Conservation (phyloP, 1,140 invertebrate species). For the Steinernema feltiae region DNA sequence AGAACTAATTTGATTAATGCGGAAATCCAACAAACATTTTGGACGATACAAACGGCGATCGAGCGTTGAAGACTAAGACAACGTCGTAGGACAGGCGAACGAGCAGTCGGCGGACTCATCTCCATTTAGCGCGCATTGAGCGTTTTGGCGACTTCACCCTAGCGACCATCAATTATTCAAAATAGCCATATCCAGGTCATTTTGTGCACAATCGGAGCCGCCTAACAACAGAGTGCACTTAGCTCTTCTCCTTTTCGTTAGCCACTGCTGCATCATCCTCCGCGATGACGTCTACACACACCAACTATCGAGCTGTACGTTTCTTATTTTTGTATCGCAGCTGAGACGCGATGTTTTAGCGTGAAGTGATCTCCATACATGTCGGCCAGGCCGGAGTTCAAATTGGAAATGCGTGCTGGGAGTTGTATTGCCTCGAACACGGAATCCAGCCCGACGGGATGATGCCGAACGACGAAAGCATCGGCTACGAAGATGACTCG, state of each 20-base stretch:
- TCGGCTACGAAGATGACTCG: constrained; percentile 68
- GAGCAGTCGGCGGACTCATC: not conserved
- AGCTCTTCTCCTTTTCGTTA: not conserved
- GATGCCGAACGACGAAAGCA: constrained; percentile 29
- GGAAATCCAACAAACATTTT: not conserved
- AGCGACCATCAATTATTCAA: constrained; percentile 14
- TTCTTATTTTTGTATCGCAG: not conserved
- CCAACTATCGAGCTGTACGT: constrained; percentile 2
- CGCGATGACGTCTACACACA: not conserved
- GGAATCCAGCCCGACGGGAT: constrained; percentile 51
- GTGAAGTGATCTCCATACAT: constrained; percentile 46
- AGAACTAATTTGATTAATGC: not conserved
- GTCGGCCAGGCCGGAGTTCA: constrained; percentile 57
- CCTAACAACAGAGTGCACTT: constrained; percentile 6
- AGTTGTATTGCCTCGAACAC: constrained; percentile 57
- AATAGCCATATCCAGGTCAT: not conserved
- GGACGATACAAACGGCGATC: not conserved
- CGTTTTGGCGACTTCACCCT: not conserved
- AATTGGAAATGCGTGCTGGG: constrained; percentile 64
- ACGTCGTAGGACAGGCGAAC: not conserved
- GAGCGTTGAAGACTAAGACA: not conserved
- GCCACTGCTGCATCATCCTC: not conserved
- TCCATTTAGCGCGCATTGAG: not conserved
- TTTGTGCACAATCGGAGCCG: not conserved
- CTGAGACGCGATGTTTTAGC: not conserved